A percentile compares a stretch with the other conserved stretches of the same genome.
These are phyloP conservation scores for Heliconius hortense DNA, from an alignment of 2,888 invertebrate species.

Conservation along the genomic window DNA sequence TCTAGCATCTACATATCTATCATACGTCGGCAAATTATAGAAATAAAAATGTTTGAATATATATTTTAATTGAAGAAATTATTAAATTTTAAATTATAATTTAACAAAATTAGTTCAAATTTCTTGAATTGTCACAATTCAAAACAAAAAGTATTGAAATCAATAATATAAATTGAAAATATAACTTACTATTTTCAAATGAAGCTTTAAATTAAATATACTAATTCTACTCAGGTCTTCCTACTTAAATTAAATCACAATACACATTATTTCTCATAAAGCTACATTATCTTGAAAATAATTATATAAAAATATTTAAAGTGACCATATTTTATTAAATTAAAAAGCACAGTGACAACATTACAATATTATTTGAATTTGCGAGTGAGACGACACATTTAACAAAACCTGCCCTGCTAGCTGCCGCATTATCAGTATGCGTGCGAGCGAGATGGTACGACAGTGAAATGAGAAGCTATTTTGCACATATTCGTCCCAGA, in stretches of 20 bases:
- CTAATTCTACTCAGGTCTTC: not conserved
- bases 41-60: not conserved
- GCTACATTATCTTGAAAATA: not conserved
- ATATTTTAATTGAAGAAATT: too few species aligned
- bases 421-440: not conserved
- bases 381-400: not conserved
- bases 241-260: not conserved
- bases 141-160: not conserved
- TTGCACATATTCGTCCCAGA: not conserved
- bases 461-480: not conserved
- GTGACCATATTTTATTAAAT: not conserved
- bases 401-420: not conserved
- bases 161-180: not conserved
- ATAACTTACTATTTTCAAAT: not conserved
- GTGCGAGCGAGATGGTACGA: not conserved
- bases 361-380: not conserved
- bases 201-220: not conserved
- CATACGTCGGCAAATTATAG: not conserved
- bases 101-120: not conserved
- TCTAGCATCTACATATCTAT: not conserved
- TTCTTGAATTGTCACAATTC: not conserved
- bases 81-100: too few species aligned
- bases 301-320: not conserved
- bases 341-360: not conserved
- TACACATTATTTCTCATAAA: not conserved